Conservation (phyloP, 2,113 vertebrate genomes). For the Onychorhynchus coronatus region DNA sequence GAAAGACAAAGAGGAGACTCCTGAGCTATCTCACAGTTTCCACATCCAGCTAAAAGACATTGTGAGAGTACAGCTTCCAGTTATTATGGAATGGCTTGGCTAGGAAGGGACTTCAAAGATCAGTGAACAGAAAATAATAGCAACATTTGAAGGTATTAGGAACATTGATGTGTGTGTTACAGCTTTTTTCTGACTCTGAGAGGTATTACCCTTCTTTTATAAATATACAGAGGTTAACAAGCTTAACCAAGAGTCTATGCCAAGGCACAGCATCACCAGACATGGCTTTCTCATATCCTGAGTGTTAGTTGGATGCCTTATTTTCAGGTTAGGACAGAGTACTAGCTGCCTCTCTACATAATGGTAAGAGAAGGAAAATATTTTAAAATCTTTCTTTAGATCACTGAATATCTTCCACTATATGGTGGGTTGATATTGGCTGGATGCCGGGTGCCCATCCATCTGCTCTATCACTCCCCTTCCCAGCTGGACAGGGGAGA, state of each 20-base stretch:
- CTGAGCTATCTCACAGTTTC: not conserved
- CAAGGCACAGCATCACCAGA: not conserved
- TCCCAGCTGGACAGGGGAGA: too few species aligned
- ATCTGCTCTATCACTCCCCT: too few species aligned
- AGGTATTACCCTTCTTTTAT: not conserved
- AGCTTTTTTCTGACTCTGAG: not conserved
- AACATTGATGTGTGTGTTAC: not conserved
- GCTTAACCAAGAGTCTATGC: not conserved
- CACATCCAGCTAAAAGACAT: not conserved
- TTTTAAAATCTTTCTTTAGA: not conserved
- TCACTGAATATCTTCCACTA: not conserved
- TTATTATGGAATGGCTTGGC: not conserved
- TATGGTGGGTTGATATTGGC: too few species aligned
- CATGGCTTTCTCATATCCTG: not conserved
- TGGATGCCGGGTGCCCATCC: too few species aligned
- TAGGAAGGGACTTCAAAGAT: not conserved
- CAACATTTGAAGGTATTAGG: not conserved
- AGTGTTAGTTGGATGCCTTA: not conserved
- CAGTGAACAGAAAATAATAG: not conserved
- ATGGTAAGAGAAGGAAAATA: not conserved
- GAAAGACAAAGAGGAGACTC: not conserved
- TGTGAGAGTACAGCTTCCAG: not conserved
- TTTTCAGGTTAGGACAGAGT: not conserved
- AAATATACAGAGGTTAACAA: not conserved
- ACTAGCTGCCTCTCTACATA: not conserved